Evolutionary conservation across 2,797 vertebrate genomes (phyloP).

Genomic region (Cichlasoma orientale): DNA sequence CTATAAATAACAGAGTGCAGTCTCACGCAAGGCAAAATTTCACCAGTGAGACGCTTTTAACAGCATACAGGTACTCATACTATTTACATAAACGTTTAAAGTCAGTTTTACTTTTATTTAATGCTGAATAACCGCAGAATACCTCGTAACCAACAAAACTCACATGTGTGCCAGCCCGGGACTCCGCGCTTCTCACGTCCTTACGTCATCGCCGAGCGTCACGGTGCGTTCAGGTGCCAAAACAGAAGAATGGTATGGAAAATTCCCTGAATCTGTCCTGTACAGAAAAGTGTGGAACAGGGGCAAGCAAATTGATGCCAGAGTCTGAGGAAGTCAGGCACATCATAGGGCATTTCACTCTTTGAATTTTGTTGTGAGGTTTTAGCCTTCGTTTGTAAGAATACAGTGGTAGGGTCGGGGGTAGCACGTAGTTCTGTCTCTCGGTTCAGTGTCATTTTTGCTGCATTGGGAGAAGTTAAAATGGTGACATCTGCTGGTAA

Average conservation of each 20-base stretch:
- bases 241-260: not conserved
- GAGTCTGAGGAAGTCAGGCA: not conserved
- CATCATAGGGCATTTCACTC: not conserved
- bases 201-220: constrained; percentile 28
- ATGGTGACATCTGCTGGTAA: constrained; percentile 1
- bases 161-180: constrained; percentile 26
- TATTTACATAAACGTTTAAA: not conserved
- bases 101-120: not conserved
- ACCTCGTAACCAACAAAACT: constrained; percentile 40
- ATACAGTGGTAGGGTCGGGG: too few species aligned
- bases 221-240: constrained; percentile 12
- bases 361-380: not conserved
- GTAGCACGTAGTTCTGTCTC: not conserved
- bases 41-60: not conserved
- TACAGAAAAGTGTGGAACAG: not conserved
- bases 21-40: not conserved
- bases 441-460: not conserved
- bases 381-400: not conserved
- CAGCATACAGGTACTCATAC: not conserved
- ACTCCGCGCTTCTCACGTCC: constrained; percentile 4
- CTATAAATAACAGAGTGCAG: not conserved
- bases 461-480: not conserved
- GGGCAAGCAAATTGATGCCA: not conserved
- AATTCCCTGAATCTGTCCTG: not conserved
- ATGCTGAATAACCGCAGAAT: not conserved